Evolutionary conservation across 1,140 invertebrate genomes (phyloP).

Genomic region (Bombus haemorrhoidalis): DNA sequence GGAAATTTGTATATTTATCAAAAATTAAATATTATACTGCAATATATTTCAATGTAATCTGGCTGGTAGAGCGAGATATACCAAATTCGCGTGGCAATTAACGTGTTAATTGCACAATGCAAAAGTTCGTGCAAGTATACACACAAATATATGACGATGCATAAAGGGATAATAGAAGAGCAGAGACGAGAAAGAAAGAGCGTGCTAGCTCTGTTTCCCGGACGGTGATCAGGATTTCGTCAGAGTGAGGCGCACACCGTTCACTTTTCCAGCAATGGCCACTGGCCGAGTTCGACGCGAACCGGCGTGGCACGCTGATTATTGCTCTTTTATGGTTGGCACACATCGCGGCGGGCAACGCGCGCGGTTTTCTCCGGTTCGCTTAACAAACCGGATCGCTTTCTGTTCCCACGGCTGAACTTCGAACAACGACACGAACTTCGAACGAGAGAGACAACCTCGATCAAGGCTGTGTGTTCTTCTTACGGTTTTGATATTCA

Average conservation of each 20-base stretch:
- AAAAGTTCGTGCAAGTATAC: too few relatives aligned
- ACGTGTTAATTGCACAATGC: too few relatives aligned
- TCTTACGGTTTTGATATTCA: too few relatives aligned
- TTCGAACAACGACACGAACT: not conserved
- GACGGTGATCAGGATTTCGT: conserved; percentile 34
- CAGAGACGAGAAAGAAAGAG: not conserved
- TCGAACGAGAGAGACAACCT: not conserved
- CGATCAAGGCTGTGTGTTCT: not conserved
- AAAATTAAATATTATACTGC: too few relatives aligned
- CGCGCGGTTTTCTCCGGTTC: conserved; percentile 39
- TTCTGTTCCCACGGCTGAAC: conserved; percentile 47
- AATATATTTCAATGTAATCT: too few relatives aligned
- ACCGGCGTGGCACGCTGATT: conserved; percentile 39
- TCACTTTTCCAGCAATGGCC: conserved; percentile 56
- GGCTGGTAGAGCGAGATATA: too few relatives aligned
- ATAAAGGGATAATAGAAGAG: too few relatives aligned
- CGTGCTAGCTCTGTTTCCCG: not conserved
- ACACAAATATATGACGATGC: too few relatives aligned
- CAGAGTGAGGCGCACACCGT: conserved; percentile 45
- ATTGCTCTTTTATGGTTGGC: conserved; percentile 56
- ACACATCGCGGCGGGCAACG: conserved; percentile 26
- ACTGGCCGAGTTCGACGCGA: conserved; percentile 41
- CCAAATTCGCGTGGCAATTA: too few relatives aligned
- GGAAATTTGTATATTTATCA: too few relatives aligned
- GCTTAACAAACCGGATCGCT: conserved; percentile 37